phyloP scores from a whole-genome alignment of 2,888 invertebrate genomes.

The Aquatica leii region DNA sequence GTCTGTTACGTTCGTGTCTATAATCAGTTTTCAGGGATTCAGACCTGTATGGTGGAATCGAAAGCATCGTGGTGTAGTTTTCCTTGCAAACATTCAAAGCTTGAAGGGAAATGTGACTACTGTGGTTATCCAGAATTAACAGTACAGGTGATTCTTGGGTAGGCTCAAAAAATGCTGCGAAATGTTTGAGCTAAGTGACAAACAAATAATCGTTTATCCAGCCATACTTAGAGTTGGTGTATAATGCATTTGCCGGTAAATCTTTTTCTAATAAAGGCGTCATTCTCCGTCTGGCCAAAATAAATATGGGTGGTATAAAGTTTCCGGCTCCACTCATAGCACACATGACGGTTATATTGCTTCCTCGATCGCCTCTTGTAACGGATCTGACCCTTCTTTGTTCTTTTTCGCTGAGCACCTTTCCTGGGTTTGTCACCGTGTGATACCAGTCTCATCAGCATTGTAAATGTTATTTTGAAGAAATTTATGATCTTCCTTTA shows the following conservation, averaged over 20 bases:
- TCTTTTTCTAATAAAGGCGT: constrained; percentile 55
- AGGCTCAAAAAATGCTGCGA: constrained; percentile 40
- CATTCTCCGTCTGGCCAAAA: constrained; percentile 58
- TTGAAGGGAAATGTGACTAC: constrained; percentile 45
- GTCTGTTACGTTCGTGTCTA: constrained; percentile 24
- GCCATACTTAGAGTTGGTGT: constrained; percentile 40
- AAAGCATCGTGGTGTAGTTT: constrained; percentile 10
- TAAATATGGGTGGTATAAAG: constrained; percentile 62
- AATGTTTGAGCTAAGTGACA: constrained; percentile 43
- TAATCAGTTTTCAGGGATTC: constrained; percentile 23
- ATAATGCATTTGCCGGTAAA: constrained; percentile 56
- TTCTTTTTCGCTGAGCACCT: constrained; percentile 49
- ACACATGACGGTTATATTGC: constrained; percentile 42
- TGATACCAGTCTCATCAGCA: constrained; percentile 45
- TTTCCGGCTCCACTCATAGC: constrained; percentile 48
- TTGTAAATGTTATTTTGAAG: constrained; percentile 46
- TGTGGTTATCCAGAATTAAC: constrained; percentile 50
- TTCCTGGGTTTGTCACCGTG: constrained; percentile 46
- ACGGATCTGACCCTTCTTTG: constrained; percentile 48
- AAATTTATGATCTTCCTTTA: constrained; percentile 43
- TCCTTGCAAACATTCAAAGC: constrained; percentile 32
- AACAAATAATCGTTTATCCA: constrained; percentile 47
- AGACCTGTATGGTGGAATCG: no score
- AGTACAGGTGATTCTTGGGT: constrained; percentile 44
- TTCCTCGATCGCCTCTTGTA: constrained; percentile 47